These are phyloP conservation scores for Schrankia costaestrigalis DNA, from an alignment of 2,888 invertebrate species.

Conservation along the genomic window DNA sequence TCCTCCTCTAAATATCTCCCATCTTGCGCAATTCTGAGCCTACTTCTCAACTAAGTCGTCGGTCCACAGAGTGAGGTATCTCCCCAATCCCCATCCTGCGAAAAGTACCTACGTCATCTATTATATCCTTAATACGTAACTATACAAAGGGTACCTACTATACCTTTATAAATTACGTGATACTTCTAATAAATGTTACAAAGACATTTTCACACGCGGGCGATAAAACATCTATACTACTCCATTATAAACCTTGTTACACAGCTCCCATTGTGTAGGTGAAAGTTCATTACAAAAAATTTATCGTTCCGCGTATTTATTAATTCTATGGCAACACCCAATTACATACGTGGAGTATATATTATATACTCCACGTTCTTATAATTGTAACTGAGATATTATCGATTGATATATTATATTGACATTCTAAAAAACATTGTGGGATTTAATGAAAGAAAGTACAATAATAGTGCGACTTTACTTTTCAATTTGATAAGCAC, in stretches of 20 bases:
- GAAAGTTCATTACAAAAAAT: constrained; percentile 63
- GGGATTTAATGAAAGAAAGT: constrained; percentile 5
- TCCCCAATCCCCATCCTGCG: too few relatives aligned
- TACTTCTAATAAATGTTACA: constrained; percentile 36
- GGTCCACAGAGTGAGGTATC: too few relatives aligned
- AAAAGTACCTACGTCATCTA: not conserved
- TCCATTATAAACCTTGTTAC: constrained; percentile 42
- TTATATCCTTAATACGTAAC: not conserved
- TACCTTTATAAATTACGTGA: constrained; percentile 37
- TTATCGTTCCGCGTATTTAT: constrained; percentile 32
- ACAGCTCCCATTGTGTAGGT: constrained; percentile 56
- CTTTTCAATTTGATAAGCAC: constrained; percentile 1
- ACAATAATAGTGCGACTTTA: constrained; percentile 3
- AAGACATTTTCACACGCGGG: constrained; percentile 48
- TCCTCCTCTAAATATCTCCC: too few relatives aligned
- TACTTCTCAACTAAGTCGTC: too few relatives aligned
- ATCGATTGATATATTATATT: constrained; percentile 15
- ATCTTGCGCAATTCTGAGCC: too few relatives aligned
- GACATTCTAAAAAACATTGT: constrained; percentile 12
- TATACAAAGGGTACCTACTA: not conserved
- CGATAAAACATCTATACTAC: constrained; percentile 40
- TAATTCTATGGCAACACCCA: constrained; percentile 18
- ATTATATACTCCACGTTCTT: not conserved
- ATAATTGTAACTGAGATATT: constrained; percentile 15
- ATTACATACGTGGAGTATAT: constrained; percentile 24